phyloP scores from a whole-genome alignment of 2,888 invertebrate genomes.

The Stenodema calcarata region DNA sequence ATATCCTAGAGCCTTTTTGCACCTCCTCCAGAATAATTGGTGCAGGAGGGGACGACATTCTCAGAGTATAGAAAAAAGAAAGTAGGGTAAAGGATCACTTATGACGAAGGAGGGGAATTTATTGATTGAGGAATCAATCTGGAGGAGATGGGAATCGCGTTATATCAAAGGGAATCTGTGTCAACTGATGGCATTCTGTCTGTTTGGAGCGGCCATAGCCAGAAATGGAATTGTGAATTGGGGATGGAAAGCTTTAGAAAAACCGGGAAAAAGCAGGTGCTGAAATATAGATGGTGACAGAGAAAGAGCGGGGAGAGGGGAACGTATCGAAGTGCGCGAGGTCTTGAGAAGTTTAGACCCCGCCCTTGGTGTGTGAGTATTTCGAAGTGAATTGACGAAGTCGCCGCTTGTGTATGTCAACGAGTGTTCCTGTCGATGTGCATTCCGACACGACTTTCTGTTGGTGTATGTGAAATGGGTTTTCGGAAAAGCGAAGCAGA shows the following conservation, averaged over 20 bases:
- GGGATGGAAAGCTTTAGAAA: background rate
- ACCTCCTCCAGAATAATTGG: too few species aligned
- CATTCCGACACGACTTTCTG: background rate
- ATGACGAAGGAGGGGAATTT: too few species aligned
- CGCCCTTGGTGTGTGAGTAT: background rate
- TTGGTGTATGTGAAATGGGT: background rate
- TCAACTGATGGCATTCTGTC: background rate
- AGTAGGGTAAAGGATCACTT: too few species aligned
- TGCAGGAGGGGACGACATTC: too few species aligned
- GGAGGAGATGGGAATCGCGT: background rate
- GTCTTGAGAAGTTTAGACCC: background rate
- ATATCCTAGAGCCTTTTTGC: too few species aligned
- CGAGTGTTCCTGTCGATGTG: background rate
- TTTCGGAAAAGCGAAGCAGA: background rate
- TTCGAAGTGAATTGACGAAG: background rate
- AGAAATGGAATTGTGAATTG: background rate
- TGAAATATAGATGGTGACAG: constrained; percentile 12
- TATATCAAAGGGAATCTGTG: background rate
- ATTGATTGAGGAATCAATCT: background rate
- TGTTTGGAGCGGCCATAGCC: background rate
- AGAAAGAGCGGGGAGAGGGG: background rate
- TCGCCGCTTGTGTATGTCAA: background rate
- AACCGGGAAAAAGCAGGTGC: background rate
- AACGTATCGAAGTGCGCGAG: background rate
- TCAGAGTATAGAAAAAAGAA: too few species aligned